Base-by-base conservation (phyloP, 2,797 vertebrate genomes). In the Mus caroli region DNA sequence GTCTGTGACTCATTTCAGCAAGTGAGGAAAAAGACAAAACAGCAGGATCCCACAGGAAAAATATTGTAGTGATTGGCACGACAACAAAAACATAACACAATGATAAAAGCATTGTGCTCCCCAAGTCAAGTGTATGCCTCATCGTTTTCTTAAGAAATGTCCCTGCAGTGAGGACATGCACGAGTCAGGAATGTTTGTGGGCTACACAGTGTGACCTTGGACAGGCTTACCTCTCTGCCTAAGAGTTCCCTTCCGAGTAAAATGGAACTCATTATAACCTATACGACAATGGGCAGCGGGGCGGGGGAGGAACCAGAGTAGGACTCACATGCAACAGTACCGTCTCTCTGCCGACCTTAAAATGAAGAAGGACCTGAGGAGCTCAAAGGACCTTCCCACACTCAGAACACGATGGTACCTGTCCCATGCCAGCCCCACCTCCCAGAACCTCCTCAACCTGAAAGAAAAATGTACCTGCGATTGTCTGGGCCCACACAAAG, bases 1-100 rank as follows among this genome's bases (percentile, higher is more conserved):
- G 12, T 94, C 88, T 80, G n/a, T 93, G 89, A 93, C 60, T 96
- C 86, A 96, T 94, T 56, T 67, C 31, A 93, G 80, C 67, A 96
- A 96, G 86, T 79, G 85, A 93, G 1, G 95, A 95, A n/a, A 46
- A 50, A 96, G 90, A 83, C 91, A 95, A 95, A 95, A 94, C 95
- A 97, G 97, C 75, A 94, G n/a, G 2, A 2, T 92, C 88, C 88
- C 80, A 1, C 84, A 95, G 73, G 64, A 96, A 97, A 98, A 94
- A 79, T 90, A 79, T 34, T 95, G 15, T 95, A 37, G 58, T 88
- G 28, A 17, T 96, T 96, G 75, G 22, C 87, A 73, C 64, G 67
- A 88, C 73, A 91, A 88, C 94, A 97, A 96, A 96, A 93, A 87
- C 92, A 87, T 90, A 93, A 84, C 17, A 58, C 82, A 69, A 31